Conservation (phyloP, 2,888 invertebrate genomes). For the Dicranocentrus wangi region DNA sequence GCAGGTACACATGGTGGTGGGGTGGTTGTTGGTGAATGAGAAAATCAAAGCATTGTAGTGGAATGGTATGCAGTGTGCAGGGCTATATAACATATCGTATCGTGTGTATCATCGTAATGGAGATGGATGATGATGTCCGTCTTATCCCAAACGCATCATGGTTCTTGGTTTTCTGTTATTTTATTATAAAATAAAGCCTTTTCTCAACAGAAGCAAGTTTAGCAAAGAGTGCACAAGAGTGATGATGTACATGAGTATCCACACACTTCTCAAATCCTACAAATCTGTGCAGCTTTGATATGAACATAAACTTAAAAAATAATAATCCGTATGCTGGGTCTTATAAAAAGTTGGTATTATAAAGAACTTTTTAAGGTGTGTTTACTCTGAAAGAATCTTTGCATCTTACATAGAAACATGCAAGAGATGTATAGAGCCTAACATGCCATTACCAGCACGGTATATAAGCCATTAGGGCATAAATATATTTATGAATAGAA, state of each 20-base stretch:
- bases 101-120: slow-evolving; percentile 17
- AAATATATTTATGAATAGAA: background rate
- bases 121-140: slow-evolving; percentile 43
- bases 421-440: background rate
- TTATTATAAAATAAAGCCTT: slow-evolving; percentile 3
- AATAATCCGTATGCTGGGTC: slow-evolving; percentile 3
- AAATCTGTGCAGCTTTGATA: slow-evolving; percentile 1
- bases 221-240: slow-evolving; percentile 1
- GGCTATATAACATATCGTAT: background rate
- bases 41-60: slow-evolving; percentile 34
- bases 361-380: no score
- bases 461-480: slow-evolving; percentile 35
- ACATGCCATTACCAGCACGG: no score
- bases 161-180: slow-evolving; percentile 7
- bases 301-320: slow-evolving; percentile 4
- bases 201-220: background rate
- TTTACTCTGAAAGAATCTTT: no score
- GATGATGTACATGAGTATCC: slow-evolving; percentile 6
- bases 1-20: slow-evolving; percentile 33
- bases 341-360: no score
- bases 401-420: background rate
- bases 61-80: slow-evolving; percentile 3
- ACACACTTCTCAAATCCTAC: slow-evolving; percentile 2
- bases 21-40: slow-evolving; percentile 3
- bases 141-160: slow-evolving; percentile 15